phyloP scores from a whole-genome alignment of 1,140 invertebrate genomes.

The Notospermus geniculatus region DNA sequence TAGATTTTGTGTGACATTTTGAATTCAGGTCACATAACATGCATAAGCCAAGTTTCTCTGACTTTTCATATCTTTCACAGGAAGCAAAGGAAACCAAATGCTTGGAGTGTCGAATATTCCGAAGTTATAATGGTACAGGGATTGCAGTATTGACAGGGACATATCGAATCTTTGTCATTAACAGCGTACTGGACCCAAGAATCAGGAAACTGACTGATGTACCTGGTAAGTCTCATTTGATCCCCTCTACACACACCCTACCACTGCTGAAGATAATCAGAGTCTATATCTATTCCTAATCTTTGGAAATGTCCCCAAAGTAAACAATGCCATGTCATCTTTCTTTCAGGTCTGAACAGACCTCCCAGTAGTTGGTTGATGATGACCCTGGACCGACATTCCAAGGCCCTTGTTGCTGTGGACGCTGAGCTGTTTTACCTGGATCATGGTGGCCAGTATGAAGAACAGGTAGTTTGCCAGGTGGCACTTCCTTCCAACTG shows the following conservation, averaged over 20 bases:
- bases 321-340: too few species aligned
- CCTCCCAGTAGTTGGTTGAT: conserved; percentile 75
- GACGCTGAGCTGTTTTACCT: conserved; percentile 69
- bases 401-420: conserved; percentile 71
- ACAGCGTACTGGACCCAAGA: conserved; percentile 79
- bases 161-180: conserved; percentile 81
- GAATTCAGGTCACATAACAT: too few species aligned
- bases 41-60: too few species aligned
- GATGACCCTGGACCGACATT: conserved; percentile 63
- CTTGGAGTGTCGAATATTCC: conserved; percentile 66
- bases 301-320: too few species aligned
- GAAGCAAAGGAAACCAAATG: conserved; percentile 84
- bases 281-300: too few species aligned
- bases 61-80: conserved; percentile 58
- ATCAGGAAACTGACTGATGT: conserved; percentile 78
- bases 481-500: too few species aligned
- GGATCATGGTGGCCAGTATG: conserved; percentile 66
- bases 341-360: conserved; percentile 63
- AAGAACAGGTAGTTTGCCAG: conserved; percentile 60
- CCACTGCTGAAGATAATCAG: too few species aligned
- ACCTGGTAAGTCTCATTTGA: conserved; percentile 67
- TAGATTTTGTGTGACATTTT: too few species aligned
- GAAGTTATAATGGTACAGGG: conserved; percentile 73
- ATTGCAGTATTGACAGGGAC: conserved; percentile 84
- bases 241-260: too few species aligned